Conservation (phyloP, 1,140 invertebrate genomes). For the Calliphora vicina region DNA sequence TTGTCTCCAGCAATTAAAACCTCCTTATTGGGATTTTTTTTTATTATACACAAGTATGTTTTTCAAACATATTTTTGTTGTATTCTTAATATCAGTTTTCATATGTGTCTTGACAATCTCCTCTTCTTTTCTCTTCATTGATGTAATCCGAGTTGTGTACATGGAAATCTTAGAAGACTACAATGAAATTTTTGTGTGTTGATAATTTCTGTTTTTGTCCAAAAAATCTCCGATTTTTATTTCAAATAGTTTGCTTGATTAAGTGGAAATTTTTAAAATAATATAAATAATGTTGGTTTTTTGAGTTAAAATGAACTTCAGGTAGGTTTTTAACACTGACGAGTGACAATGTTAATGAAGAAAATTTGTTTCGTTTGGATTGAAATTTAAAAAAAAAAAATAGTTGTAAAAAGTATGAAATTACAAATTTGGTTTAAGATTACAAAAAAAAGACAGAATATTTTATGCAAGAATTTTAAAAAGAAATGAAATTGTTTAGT, state of each 20-base stretch:
- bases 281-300: not conserved
- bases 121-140: not conserved
- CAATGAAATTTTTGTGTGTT: not conserved
- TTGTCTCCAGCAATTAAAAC: too few species aligned
- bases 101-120: not conserved
- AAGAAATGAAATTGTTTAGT: too few species aligned
- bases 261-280: not conserved
- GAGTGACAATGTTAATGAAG: constrained; percentile 26
- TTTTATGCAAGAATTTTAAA: not conserved
- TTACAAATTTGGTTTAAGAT: constrained; percentile 25
- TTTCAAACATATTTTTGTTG: not conserved
- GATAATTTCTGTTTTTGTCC: not conserved
- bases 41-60: not conserved
- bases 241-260: constrained; percentile 2
- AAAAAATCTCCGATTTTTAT: not conserved
- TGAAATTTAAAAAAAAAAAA: not conserved
- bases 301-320: not conserved
- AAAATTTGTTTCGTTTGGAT: not conserved
- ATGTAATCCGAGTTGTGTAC: constrained; percentile 23
- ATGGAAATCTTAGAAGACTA: constrained; percentile 24
- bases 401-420: constrained; percentile 31
- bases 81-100: not conserved
- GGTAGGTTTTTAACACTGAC: constrained; percentile 23
- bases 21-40: not conserved
- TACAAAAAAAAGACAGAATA: not conserved